Evolutionary conservation across 1,140 invertebrate species (phyloP).

Genomic region (Galendromus occidentalis): DNA sequence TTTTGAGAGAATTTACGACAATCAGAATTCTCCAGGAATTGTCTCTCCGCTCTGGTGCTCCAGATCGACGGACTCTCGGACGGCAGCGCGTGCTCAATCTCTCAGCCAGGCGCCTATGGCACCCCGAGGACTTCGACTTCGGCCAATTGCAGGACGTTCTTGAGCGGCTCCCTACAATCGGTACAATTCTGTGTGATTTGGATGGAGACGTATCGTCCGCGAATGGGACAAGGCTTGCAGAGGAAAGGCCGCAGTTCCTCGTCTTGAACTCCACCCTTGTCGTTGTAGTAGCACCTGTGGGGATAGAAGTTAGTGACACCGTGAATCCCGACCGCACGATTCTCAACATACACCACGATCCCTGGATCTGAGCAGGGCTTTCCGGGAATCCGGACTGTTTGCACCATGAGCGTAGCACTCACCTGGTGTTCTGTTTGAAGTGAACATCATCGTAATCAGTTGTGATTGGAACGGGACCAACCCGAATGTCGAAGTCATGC

Average conservation of each 20-base stretch:
- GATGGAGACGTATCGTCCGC: constrained; percentile 18
- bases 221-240: constrained; percentile 18
- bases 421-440: constrained; percentile 17
- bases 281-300: constrained; percentile 12
- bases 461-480: constrained; percentile 16
- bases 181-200: constrained; percentile 18
- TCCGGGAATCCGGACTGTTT: no score
- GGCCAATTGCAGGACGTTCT: constrained; percentile 19
- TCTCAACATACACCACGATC: no score
- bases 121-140: constrained; percentile 19
- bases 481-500: constrained; percentile 19
- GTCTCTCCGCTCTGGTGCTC: no score
- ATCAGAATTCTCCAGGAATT: no score
- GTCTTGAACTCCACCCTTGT: constrained; percentile 16
- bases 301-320: not conserved
- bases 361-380: no score
- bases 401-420: constrained; percentile 13
- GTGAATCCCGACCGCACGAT: no score
- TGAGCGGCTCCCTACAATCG: constrained; percentile 17
- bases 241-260: constrained; percentile 15
- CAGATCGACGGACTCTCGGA: no score
- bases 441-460: constrained; percentile 17
- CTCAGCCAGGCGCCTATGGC: not conserved
- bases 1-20: no score
- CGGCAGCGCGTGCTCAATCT: no score